phyloP scores from a whole-genome alignment of 2,113 vertebrate genomes.

The Fulmarus glacialis region DNA sequence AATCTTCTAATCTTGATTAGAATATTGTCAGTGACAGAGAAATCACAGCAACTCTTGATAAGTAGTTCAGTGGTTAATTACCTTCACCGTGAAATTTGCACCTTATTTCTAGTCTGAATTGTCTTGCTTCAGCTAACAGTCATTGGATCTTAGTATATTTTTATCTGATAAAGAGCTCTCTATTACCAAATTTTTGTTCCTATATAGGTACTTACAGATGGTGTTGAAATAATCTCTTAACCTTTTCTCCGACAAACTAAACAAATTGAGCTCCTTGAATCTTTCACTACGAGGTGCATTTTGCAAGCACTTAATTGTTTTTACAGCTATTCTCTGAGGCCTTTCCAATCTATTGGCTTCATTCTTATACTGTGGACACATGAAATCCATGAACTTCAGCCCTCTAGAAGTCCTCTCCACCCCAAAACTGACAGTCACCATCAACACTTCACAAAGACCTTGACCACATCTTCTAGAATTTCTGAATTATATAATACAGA shows the following conservation, averaged over 20 bases:
- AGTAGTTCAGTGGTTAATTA: not conserved
- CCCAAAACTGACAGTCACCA: not conserved
- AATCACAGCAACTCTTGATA: not conserved
- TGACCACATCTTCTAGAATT: not conserved
- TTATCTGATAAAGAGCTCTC: not conserved
- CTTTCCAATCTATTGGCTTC: not conserved
- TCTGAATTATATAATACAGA: not conserved
- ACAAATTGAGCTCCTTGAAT: not conserved
- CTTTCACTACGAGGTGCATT: not conserved
- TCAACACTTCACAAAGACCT: not conserved
- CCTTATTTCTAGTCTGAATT: not conserved
- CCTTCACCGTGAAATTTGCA: not conserved
- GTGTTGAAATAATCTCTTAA: not conserved
- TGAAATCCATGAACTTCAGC: not conserved
- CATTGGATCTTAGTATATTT: not conserved
- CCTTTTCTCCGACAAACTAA: not conserved
- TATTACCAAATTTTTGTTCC: not conserved
- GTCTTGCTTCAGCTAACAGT: not conserved
- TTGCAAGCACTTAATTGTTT: not conserved
- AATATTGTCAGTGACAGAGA: not conserved
- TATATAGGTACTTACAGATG: not conserved
- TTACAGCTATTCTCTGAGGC: not conserved
- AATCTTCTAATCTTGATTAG: not conserved
- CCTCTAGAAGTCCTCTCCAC: not conserved
- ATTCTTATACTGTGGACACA: not conserved